Percentiles rank a stretch among this genome's conserved stretches.
phyloP scores from a whole-genome alignment of 2,888 invertebrate species.

The Clunio marinus region DNA sequence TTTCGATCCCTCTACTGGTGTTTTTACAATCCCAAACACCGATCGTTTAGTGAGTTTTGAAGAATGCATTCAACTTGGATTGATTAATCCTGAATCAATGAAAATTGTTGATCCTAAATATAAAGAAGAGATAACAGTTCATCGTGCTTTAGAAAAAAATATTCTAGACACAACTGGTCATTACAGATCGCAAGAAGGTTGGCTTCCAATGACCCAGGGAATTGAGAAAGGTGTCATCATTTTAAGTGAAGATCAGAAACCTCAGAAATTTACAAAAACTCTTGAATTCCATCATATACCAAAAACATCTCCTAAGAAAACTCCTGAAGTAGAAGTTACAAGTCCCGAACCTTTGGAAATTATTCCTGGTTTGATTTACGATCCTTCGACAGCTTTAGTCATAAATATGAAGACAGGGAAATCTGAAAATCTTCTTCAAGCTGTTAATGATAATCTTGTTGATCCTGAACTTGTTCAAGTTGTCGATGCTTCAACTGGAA shows the following conservation, averaged over 20 bases:
- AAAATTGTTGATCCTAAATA: constrained; percentile 73
- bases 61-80: constrained; percentile 79
- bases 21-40: constrained; percentile 81
- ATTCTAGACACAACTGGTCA: constrained; percentile 75
- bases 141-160: constrained; percentile 71
- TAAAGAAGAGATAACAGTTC: constrained; percentile 63
- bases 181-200: constrained; percentile 58
- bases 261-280: constrained; percentile 46
- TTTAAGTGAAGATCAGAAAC: constrained; percentile 53
- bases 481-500: constrained; percentile 64
- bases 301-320: constrained; percentile 42
- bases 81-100: constrained; percentile 81
- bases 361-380: constrained; percentile 68
- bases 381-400: constrained; percentile 70
- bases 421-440: constrained; percentile 67
- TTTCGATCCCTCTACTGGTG: constrained; percentile 77
- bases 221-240: constrained; percentile 63
- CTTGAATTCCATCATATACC: background rate
- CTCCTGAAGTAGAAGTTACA: constrained; percentile 48
- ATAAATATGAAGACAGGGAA: constrained; percentile 67
- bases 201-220: constrained; percentile 69
- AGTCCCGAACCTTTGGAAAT: constrained; percentile 68
- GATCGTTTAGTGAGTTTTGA: constrained; percentile 78
- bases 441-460: constrained; percentile 71
- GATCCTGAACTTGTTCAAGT: constrained; percentile 65